Evolutionary conservation across 2,888 invertebrate genomes (phyloP).

Genomic region (Mesoligia furuncula): DNA sequence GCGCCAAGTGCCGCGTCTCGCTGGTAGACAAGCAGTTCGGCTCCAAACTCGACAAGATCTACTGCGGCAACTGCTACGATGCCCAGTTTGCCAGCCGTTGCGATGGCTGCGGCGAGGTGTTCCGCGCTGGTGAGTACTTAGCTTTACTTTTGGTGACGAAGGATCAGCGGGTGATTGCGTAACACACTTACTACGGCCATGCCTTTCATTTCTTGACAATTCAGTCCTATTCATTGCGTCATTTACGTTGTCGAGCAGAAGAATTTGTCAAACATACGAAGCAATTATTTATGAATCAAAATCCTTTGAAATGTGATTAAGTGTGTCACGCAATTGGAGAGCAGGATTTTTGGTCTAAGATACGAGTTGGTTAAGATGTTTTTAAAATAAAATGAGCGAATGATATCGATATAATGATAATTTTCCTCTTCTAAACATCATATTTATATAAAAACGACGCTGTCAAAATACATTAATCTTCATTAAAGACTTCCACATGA

Average conservation of each 20-base stretch:
- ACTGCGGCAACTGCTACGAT: slow-evolving; percentile 99
- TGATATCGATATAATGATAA: neutral
- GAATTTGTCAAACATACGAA: neutral
- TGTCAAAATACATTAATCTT: slow-evolving; percentile 18
- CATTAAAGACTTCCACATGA: neutral
- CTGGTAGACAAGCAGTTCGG: slow-evolving; percentile 99
- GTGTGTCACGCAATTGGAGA: neutral
- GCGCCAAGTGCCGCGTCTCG: slow-evolving; percentile 99
- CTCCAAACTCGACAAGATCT: slow-evolving; percentile 99
- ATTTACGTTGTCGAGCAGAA: neutral
- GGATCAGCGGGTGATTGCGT: neutral
- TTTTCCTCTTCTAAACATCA: neutral
- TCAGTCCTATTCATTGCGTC: neutral
- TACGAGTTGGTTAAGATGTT: neutral
- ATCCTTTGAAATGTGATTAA: neutral
- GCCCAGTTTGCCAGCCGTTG: slow-evolving; percentile 99
- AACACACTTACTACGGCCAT: neutral
- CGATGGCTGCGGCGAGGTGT: slow-evolving; percentile 99
- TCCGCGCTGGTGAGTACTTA: slow-evolving; percentile 97
- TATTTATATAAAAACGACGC: neutral
- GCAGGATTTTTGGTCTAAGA: neutral
- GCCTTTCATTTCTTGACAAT: neutral
- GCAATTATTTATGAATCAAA: neutral
- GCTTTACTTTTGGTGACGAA: slow-evolving; percentile 2
- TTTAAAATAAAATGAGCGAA: neutral